Percentiles rank a stretch among this genome's conserved stretches.
phyloP scores from a whole-genome alignment of 2,888 invertebrate genomes.

The Tipula vernalis region DNA sequence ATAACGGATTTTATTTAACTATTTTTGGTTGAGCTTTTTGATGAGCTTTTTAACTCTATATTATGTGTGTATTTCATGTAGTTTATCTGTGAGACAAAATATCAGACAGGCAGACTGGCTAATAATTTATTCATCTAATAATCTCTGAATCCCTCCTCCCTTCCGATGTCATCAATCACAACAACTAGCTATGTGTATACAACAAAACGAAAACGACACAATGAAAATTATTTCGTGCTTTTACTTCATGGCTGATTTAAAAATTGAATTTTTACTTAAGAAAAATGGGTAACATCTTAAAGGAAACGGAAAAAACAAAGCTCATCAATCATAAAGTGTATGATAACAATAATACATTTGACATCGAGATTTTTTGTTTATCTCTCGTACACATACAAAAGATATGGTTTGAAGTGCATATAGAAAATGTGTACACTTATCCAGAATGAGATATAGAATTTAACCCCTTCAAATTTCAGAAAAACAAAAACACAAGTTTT shows the following conservation, averaged over 20 bases:
- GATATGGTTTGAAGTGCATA: not conserved
- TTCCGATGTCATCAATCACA: not conserved
- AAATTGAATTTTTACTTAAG: not conserved
- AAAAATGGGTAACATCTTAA: not conserved
- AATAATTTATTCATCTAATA: not conserved
- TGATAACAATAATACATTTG: not conserved
- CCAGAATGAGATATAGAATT: not conserved
- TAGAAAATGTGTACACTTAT: not conserved
- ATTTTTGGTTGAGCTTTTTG: not conserved
- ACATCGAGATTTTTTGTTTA: not conserved
- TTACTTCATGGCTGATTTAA: not conserved
- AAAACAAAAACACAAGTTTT: not conserved
- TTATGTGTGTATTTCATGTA: not conserved
- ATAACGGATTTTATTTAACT: not conserved
- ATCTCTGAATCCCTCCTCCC: not conserved
- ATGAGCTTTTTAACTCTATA: not conserved
- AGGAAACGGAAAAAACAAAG: conserved; percentile 4
- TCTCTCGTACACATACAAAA: not conserved
- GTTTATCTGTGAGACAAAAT: not conserved
- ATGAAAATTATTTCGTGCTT: not conserved
- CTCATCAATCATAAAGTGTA: not conserved
- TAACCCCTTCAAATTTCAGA: not conserved
- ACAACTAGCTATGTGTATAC: not conserved
- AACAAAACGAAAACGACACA: not conserved
- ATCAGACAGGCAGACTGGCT: not conserved